Base-by-base conservation (phyloP, 2,888 invertebrate genomes). In the Neoaliturus tenellus region DNA sequence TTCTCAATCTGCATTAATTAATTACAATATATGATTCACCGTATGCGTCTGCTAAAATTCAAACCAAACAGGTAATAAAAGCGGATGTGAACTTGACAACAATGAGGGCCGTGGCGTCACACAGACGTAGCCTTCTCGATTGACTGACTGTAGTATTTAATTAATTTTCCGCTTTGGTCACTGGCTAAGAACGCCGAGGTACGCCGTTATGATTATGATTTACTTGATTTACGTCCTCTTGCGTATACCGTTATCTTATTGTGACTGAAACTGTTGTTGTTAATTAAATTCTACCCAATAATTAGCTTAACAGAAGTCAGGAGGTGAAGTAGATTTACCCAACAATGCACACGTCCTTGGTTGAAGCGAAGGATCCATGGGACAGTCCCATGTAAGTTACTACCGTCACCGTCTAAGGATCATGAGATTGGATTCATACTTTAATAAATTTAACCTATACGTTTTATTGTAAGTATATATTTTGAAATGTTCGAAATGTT, bases 41-140 rank as follows among this genome's bases (percentile, higher is more conserved):
- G 48, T 62, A 28, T 28, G 62, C 28, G 48, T 62, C 62, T 28
- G 62, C 28, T 62, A 62, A 62, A 62, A 62, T 62, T 62, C 62
- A 62, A 62, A 62, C 31, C 14, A 31, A 62, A 62, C 62, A 6
- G 55, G 55, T 55, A 55, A 23, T 14, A 20, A 55, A 6, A 20
- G 23, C 62, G 62, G 62, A 62, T 62, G 62, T 62, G 62, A 62
- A 62, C 62, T 31, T 0, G 31, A n/a, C 28, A 62, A 62, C 62
- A 62, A 62, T 62, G 31, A 62, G 14, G n/a, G 14, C 14, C 17
- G 31, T 62, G 62, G 31, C 62, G 62, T 62, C 62, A 62, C 31
- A 2, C 5, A 2, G 28, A 5, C 28, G 31, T 17, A 62, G 31
- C 62, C 62, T 62, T 62, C 62, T 25, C 3, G 31, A 62, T 4